Percentiles rank a stretch among this genome's conserved stretches.
Evolutionary conservation across 1,140 invertebrate species (phyloP).

Genomic region (Dreissena rostriformis): DNA sequence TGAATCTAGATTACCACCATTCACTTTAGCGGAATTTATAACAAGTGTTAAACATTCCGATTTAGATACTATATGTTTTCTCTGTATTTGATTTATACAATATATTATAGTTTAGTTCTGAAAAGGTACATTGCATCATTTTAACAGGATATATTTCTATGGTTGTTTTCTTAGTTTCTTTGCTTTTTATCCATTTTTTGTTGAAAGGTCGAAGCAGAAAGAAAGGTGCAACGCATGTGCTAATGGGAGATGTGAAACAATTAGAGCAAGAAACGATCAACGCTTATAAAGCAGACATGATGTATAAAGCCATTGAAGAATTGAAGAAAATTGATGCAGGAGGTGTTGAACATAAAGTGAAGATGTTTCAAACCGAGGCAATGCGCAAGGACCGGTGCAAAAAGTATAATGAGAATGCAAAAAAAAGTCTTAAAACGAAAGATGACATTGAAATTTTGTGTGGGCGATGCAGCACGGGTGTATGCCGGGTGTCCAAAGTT

Average conservation of each 20-base stretch:
- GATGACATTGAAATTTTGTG: conserved; percentile 16
- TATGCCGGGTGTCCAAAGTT: conserved; percentile 8
- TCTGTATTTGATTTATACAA: too few relatives aligned
- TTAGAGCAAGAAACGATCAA: conserved; percentile 34
- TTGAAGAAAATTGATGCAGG: background rate
- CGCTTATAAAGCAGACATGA: conserved; percentile 22
- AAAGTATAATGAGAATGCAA: background rate
- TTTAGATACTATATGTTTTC: too few relatives aligned
- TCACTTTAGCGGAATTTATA: too few relatives aligned
- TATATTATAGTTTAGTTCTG: too few relatives aligned
- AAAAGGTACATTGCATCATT: too few relatives aligned
- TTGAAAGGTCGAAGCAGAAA: conserved; percentile 18
- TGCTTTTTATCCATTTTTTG: background rate
- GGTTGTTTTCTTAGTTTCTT: too few relatives aligned
- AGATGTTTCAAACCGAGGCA: conserved; percentile 19
- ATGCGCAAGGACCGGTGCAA: conserved; percentile 5
- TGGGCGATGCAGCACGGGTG: conserved; percentile 4
- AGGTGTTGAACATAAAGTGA: background rate
- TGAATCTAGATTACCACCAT: too few relatives aligned
- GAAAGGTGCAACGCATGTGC: background rate
- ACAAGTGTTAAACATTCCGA: too few relatives aligned
- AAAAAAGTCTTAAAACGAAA: conserved; percentile 1
- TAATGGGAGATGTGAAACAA: conserved; percentile 9
- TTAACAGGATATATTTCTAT: too few relatives aligned
- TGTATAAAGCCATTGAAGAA: conserved; percentile 5